phyloP scores from a whole-genome alignment of 2,797 vertebrate genomes.

The Sebastes wilsoni region DNA sequence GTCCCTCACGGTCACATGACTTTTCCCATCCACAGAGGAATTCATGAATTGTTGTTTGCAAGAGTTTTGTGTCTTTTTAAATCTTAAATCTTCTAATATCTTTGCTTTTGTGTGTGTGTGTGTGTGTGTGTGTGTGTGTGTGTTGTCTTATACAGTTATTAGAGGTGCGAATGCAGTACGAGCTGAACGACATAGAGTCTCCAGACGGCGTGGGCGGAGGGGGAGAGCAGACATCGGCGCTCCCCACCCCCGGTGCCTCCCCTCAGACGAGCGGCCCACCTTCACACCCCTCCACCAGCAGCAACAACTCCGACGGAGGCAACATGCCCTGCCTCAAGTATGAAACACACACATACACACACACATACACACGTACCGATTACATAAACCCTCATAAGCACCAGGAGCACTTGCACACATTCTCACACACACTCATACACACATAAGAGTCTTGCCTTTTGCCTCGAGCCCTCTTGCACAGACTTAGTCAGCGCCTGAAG shows the following conservation, averaged over 20 bases:
- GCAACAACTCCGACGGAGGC: slow-evolving; percentile 96
- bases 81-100: not conserved
- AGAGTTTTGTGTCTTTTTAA: not conserved
- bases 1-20: slow-evolving; percentile 2
- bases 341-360: slow-evolving; percentile 36
- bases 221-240: slow-evolving; percentile 88
- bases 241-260: slow-evolving; percentile 89
- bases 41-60: not conserved
- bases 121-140: not conserved
- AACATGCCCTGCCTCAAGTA: slow-evolving; percentile 98
- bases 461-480: slow-evolving; percentile 68
- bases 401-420: slow-evolving; percentile 18
- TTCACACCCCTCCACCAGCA: slow-evolving; percentile 95
- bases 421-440: slow-evolving; percentile 6
- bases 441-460: slow-evolving; percentile 55
- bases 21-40: slow-evolving; percentile 1
- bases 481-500: slow-evolving; percentile 61
- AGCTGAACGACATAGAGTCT: slow-evolving; percentile 92
- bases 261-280: slow-evolving; percentile 90
- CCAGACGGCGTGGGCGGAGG: slow-evolving; percentile 83
- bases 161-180: slow-evolving; percentile 94
- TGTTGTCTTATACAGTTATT: slow-evolving; percentile 84
- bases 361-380: not conserved
- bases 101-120: slow-evolving; percentile 9
- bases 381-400: slow-evolving; percentile 27